A percentile compares a stretch with the other conserved stretches of the same genome.
Conservation (phyloP, 2,113 vertebrate species). For the Emydocephalus ijimae region DNA sequence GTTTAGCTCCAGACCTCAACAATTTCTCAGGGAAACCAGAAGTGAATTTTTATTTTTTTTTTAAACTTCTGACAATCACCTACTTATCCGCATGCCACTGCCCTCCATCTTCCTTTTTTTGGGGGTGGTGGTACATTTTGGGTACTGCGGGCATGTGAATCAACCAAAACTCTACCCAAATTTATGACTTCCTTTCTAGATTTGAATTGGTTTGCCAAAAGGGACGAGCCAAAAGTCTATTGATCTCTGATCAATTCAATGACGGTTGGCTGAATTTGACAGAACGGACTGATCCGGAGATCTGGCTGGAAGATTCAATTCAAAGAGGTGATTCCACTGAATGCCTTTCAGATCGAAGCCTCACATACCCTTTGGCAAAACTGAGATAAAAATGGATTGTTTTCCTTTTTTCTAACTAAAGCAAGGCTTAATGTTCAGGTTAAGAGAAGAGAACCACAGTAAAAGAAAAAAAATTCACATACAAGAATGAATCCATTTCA, state of each 20-base stretch:
- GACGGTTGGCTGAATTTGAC: background rate
- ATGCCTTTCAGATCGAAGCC: background rate
- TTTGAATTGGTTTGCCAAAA: background rate
- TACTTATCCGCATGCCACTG: background rate
- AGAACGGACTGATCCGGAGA: background rate
- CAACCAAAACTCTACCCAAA: background rate
- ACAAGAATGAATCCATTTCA: background rate
- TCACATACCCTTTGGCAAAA: background rate
- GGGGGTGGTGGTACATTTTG: background rate
- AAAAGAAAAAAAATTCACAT: background rate
- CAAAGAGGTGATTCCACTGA: background rate
- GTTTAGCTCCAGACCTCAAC: constrained; percentile 37
- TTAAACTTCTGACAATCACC: constrained; percentile 33
- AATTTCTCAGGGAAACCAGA: constrained; percentile 34
- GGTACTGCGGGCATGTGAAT: background rate
- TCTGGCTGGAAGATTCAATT: background rate
- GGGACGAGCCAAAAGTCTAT: background rate
- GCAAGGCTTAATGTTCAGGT: background rate
- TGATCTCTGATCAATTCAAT: background rate
- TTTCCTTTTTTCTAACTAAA: background rate
- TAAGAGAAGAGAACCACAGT: background rate
- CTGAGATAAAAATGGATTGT: background rate
- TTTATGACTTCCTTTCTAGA: background rate
- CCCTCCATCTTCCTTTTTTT: background rate
- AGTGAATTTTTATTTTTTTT: constrained; percentile 21